Evolutionary conservation across 2,113 vertebrate genomes (phyloP).

Genomic region (Oreochromis aureus): DNA sequence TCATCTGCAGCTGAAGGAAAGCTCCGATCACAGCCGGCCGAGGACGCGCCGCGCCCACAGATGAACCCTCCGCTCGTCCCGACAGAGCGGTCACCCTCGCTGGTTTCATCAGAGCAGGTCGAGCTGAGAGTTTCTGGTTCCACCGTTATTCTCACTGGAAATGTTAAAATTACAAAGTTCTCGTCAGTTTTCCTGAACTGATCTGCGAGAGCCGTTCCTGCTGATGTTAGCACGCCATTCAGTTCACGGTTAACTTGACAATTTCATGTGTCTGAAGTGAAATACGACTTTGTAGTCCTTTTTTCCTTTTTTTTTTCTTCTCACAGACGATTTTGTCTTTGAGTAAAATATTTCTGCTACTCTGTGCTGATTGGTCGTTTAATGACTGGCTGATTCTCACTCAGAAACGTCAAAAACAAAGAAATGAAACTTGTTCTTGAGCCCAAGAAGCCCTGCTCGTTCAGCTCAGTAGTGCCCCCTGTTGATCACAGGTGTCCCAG

Average conservation of each 20-base stretch:
- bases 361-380: not conserved
- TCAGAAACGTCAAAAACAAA: not conserved
- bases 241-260: not conserved
- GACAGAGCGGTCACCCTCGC: accelerated
- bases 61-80: not conserved
- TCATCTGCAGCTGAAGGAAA: not conserved
- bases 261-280: not conserved
- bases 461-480: not conserved
- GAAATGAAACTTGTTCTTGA: not conserved
- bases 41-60: not conserved
- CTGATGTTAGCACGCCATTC: not conserved
- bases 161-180: not conserved
- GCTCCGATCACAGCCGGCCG: not conserved
- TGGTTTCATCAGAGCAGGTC: not conserved
- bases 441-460: accelerated
- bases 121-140: not conserved
- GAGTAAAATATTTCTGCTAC: not conserved
- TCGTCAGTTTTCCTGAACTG: not conserved
- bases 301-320: accelerated
- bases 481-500: not conserved
- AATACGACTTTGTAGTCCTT: accelerated
- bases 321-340: not conserved
- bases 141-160: not conserved
- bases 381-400: not conserved
- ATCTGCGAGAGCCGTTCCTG: not conserved